Base-by-base conservation (phyloP, 2,113 vertebrate genomes). In the Pontoporia blainvillei region DNA sequence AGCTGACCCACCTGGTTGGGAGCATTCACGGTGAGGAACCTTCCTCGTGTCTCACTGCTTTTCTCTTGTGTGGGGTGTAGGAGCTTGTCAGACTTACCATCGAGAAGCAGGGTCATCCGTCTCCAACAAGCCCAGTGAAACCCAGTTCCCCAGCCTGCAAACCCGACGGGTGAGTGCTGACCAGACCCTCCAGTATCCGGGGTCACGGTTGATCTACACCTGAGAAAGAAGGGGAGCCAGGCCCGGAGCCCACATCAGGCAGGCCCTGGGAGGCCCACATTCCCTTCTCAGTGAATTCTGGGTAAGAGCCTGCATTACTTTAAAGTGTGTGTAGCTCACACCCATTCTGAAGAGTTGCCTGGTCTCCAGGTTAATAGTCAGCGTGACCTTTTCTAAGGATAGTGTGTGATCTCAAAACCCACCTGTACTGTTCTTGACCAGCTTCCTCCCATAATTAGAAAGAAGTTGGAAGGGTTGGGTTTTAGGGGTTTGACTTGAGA, bases 61-160 rank as follows among this genome's bases (percentile, higher is more conserved):
- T 86, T 90, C 71, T 97, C 64, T 41, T 18, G 0, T 41, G 85
- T 6, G 84, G 79, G 31, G 2, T 66, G 66, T 71, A 99, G 99
- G 99, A 99, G 87, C 97, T 99, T 98, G 99, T 99, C 97, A 99
- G 99, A 97, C 99, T 99, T 44, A 99, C 99, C 2, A 99, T 99
- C 59, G 99, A 99, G 98, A 99, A 99, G 96, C 99, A 99, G 91
- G 99, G 99, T 52, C 99, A 99, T 61, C 99, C 99, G 0, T 99
- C 99, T 44, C 99, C 99, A 46, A 99, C 99, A 5, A 99, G 99
- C 91, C 99, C 99, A 0, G 99, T 98, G 97, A 99, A 99, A 97
- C 99, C 99, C 92, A 99, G 98, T 18, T 98, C 98, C 46, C 99
- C 99, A 75, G 98, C 99, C 21, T 97, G 98, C 98, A 98, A 98